Conservation (phyloP, 2,888 invertebrate genomes). For the Acanthoscelides obtectus region DNA sequence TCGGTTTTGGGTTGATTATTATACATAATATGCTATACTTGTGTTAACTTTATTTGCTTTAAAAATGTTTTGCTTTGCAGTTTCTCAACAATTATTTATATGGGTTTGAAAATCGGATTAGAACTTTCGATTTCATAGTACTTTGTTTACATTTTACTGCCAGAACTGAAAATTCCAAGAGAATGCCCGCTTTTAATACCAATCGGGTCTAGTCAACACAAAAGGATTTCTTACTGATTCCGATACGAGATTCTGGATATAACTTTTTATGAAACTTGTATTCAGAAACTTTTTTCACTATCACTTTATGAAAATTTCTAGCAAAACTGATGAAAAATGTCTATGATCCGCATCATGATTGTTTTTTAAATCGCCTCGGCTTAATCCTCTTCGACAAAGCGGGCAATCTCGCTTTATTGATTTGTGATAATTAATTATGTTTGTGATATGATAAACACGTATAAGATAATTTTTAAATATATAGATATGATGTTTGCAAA, state of each 20-base stretch:
- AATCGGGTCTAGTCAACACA: no score
- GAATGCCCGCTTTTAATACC: neutral
- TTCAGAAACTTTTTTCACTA: no score
- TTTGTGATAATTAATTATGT: constrained; percentile 17
- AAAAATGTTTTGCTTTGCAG: constrained; percentile 16
- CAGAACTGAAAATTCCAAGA: neutral
- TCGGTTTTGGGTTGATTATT: constrained; percentile 25
- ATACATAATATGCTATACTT: constrained; percentile 21
- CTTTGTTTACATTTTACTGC: constrained; percentile 16
- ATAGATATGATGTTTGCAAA: neutral
- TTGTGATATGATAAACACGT: constrained; percentile 13
- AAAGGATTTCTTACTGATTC: no score
- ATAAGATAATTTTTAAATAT: constrained; percentile 10
- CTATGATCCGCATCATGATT: no score
- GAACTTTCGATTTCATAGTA: constrained; percentile 2
- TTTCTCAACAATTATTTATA: neutral
- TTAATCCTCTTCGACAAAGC: neutral
- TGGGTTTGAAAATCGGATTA: neutral
- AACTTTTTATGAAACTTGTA: no score
- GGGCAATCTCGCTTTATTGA: constrained; percentile 2
- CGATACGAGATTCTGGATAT: no score
- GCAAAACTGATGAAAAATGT: no score
- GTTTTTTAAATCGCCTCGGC: neutral
- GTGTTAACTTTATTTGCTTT: constrained; percentile 28
- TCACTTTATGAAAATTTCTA: no score